These are phyloP conservation scores for Onychomys arenicola DNA, from an alignment of 2,797 vertebrate genomes.

Conservation along the genomic window DNA sequence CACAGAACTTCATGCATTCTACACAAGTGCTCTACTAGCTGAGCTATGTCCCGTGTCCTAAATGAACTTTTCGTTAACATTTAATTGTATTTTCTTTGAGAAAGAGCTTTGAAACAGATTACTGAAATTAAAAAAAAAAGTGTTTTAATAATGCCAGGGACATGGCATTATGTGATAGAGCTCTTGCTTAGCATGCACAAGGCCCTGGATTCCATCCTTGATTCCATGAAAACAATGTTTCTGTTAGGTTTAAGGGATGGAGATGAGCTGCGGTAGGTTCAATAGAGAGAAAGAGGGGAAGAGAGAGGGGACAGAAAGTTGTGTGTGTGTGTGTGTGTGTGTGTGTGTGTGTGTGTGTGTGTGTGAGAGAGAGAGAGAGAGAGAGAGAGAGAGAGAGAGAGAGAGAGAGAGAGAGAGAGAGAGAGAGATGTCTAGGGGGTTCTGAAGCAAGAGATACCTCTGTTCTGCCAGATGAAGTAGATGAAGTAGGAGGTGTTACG, in stretches of 20 bases:
- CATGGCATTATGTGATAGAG: background rate
- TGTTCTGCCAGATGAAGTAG: background rate
- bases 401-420: background rate
- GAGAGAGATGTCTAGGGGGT: too few species aligned
- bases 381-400: too few species aligned
- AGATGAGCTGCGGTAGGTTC: background rate
- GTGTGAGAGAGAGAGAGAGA: too few species aligned
- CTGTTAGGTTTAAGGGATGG: background rate
- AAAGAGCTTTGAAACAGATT: background rate
- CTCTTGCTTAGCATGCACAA: background rate
- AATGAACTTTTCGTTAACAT: background rate
- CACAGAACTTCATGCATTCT: background rate
- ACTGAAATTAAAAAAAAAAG: background rate
- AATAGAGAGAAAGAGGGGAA: rapidly evolving
- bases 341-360: too few species aligned
- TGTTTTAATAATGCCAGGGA: background rate
- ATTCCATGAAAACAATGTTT: background rate
- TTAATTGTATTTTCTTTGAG: background rate
- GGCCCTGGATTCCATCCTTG: background rate
- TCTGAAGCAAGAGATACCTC: background rate
- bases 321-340: too few species aligned
- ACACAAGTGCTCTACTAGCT: background rate
- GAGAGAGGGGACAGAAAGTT: too few species aligned
- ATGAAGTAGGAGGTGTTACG: background rate
- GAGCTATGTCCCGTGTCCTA: background rate